These are phyloP conservation scores for Danio aesculapii DNA, from an alignment of 2,797 vertebrate genomes.

Conservation along the genomic window DNA sequence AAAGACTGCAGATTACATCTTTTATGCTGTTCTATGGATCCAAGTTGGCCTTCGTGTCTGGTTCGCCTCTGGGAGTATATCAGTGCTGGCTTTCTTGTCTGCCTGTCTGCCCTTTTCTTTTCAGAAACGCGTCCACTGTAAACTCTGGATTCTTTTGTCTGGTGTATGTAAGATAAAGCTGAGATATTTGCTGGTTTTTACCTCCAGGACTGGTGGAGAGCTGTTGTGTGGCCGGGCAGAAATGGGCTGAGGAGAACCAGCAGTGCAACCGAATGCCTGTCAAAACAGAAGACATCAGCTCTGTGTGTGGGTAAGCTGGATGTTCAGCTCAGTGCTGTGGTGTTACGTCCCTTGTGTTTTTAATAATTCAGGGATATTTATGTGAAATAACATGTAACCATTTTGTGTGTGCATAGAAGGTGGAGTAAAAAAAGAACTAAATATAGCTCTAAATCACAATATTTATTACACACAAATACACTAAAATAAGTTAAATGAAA, in stretches of 20 bases:
- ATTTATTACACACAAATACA: no score
- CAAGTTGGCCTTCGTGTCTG: neutral
- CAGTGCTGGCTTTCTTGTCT: conserved; percentile 10
- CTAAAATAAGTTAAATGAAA: no score
- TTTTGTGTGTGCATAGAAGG: no score
- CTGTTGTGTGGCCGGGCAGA: conserved; percentile 89
- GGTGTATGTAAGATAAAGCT: neutral
- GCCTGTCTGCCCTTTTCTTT: conserved; percentile 29
- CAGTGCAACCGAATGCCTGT: conserved; percentile 83
- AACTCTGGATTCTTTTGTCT: conserved; percentile 6
- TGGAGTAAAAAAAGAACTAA: no score
- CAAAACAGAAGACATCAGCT: conserved; percentile 68
- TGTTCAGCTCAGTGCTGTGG: neutral
- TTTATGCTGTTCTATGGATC: conserved; percentile 15
- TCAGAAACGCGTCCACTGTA: neutral
- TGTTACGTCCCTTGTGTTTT: neutral
- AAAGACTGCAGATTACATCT: neutral
- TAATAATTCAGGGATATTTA: neutral
- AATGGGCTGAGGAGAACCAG: conserved; percentile 85
- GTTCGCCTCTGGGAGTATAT: conserved; percentile 4
- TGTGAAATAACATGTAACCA: no score
- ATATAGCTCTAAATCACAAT: no score
- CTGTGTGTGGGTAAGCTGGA: conserved; percentile 83
- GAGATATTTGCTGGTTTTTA: conserved; percentile 4
- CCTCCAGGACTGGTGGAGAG: conserved; percentile 74